Evolutionary conservation across 1,140 invertebrate species (phyloP), one percentile per base, ranked within the genome.

Genomic region (Lysiphlebus fabarum): DNA sequence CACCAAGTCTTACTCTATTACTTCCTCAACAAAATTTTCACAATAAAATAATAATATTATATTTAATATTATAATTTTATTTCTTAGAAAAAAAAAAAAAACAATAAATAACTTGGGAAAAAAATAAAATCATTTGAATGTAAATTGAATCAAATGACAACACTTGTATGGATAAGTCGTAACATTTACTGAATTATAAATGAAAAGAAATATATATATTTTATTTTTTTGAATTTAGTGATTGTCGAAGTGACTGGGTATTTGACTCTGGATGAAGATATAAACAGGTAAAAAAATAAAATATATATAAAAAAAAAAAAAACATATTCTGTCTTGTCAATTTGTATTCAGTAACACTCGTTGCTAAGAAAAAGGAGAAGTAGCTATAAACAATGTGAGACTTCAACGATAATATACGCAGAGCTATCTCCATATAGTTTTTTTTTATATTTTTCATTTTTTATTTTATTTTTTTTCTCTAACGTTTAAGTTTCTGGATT

Each of bases 351-450:
- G 64, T 57, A 53, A 58, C 58, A 49, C 56, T 58, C 34, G 36
- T 62, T 61, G 64, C 58, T 58, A 44, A 40, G 48, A 65, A 65
- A 65, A 45, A 65, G 63, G 56, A 62, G 61, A 65, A 60, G 61
- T 62, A 58, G 64, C 61, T 65, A 65, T 65, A 65, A 65, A 65
- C 64, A 65, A 65, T 62, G 61, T 58, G 60, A 56, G 53, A 60
- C 49, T 58, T 42, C 55, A 49, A 65, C 17, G 17, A 26, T 26
- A 61, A 61, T 57, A 65, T 62, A 65, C 64, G 58, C 58, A 54
- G 45, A 62, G 56, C 61, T 60, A 65, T 65, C 61, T 62, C 56
- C 33, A 11, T 53, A 40, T 53, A 40, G 8, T 56, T 51, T 51
- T 10, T 40, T 40, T 14, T n/a, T 26, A 26, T 26, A 47, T n/a